Conservation (phyloP, 2,113 vertebrate species). For the Pagrus major region DNA sequence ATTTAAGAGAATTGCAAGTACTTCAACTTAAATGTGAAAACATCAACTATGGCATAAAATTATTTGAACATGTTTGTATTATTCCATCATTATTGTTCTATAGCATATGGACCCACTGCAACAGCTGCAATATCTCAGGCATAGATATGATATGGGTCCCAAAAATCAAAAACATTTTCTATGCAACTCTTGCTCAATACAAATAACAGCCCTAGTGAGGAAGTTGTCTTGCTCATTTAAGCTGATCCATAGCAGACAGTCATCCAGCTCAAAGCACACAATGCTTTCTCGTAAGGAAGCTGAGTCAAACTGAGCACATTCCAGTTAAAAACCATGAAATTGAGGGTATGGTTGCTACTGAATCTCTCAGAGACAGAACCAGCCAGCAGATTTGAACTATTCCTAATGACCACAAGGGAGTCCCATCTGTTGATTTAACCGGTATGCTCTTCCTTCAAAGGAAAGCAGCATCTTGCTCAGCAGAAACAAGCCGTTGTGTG, state of each 20-base stretch:
- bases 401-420: slow-evolving; percentile 21
- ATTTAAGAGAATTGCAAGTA: not conserved
- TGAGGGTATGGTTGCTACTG: slow-evolving; percentile 5
- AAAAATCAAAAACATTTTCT: slow-evolving; percentile 8
- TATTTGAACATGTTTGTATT: not conserved
- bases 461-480: slow-evolving; percentile 85
- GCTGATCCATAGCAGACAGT: not conserved
- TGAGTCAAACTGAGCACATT: slow-evolving; percentile 1
- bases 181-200: not conserved
- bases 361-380: slow-evolving; percentile 7
- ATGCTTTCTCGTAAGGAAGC: not conserved
- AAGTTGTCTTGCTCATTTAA: not conserved
- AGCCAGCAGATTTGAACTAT: slow-evolving; percentile 21
- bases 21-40: not conserved
- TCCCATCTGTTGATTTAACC: slow-evolving; percentile 72
- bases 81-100: not conserved
- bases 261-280: not conserved
- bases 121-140: not conserved
- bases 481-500: slow-evolving; percentile 80
- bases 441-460: slow-evolving; percentile 76
- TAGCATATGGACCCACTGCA: not conserved
- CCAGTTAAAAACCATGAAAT: not conserved
- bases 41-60: not conserved
- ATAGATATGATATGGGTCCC: not conserved
- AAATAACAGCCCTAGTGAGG: not conserved